Evolutionary conservation across 2,888 invertebrate species (phyloP).

Genomic region (Drosophila niveifrons): DNA sequence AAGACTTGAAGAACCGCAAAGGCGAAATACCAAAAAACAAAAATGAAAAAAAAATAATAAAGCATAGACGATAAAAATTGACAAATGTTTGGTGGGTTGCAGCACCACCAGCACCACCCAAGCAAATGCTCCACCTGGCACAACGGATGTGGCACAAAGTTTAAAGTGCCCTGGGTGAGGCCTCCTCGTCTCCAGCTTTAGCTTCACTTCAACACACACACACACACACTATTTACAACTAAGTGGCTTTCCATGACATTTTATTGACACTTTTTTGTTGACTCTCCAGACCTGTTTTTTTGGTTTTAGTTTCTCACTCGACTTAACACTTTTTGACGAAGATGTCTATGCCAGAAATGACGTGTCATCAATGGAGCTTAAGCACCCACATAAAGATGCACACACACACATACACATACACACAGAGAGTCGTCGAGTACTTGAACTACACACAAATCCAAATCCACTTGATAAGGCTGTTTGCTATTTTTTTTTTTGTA

Average conservation of each 20-base stretch:
- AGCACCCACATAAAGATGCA: conserved; percentile 72
- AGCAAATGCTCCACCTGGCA: conserved; percentile 24
- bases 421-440: conserved; percentile 14
- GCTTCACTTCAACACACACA: too few species aligned
- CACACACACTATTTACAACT: conserved; percentile 28
- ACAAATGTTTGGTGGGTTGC: conserved; percentile 60
- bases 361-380: conserved; percentile 79
- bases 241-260: conserved; percentile 79
- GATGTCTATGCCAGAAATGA: conserved; percentile 77
- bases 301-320: conserved; percentile 64
- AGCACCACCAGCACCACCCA: conserved; percentile 12
- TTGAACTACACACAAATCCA: conserved; percentile 37
- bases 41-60: background rate
- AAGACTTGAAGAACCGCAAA: conserved; percentile 38
- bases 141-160: conserved; percentile 67
- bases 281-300: conserved; percentile 65
- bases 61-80: conserved; percentile 57
- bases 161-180: conserved; percentile 67
- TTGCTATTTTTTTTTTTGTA: conserved; percentile 40
- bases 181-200: conserved; percentile 25
- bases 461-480: conserved; percentile 68
- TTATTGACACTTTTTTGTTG: conserved; percentile 67
- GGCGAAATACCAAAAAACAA: conserved; percentile 52
- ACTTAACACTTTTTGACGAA: conserved; percentile 79
- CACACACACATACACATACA: conserved; percentile 26